These are phyloP conservation scores for Machimus rusticus DNA, from an alignment of 2,888 invertebrate genomes.

Conservation along the genomic window DNA sequence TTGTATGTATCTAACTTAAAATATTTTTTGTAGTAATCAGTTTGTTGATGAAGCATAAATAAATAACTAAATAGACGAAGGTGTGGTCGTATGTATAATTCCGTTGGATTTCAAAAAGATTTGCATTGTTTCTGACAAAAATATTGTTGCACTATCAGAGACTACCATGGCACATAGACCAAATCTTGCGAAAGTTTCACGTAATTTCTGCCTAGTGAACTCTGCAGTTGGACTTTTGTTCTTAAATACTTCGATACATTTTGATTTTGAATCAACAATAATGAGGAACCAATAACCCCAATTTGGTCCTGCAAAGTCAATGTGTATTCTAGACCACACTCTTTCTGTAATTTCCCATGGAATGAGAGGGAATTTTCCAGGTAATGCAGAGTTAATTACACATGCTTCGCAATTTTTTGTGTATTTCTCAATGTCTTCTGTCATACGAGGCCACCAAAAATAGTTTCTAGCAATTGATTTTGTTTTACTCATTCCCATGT, in stretches of 20 bases:
- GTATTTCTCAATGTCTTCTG: neutral
- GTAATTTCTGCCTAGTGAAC: constrained; percentile 38
- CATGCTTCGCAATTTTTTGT: neutral
- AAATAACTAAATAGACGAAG: too few species aligned
- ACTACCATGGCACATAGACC: constrained; percentile 34
- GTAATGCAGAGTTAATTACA: neutral
- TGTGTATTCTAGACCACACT: constrained; percentile 24
- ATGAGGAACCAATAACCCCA: constrained; percentile 34
- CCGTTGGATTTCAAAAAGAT: constrained; percentile 35
- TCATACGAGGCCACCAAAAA: constrained; percentile 40
- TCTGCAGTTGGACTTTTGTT: constrained; percentile 35
- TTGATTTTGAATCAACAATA: constrained; percentile 41
- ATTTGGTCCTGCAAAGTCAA: constrained; percentile 39
- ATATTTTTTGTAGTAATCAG: too few species aligned
- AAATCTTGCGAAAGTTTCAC: constrained; percentile 35
- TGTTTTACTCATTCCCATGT: constrained; percentile 39
- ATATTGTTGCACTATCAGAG: constrained; percentile 34
- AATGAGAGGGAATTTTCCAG: neutral
- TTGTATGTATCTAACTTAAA: too few species aligned
- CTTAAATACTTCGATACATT: constrained; percentile 40
- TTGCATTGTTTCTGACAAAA: constrained; percentile 19
- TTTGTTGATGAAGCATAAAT: too few species aligned
- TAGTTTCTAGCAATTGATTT: constrained; percentile 39
- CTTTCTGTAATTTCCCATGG: neutral
- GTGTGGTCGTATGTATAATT: too few species aligned